Conservation (phyloP, 2,113 vertebrate species). For the Semnornis frantzii region DNA sequence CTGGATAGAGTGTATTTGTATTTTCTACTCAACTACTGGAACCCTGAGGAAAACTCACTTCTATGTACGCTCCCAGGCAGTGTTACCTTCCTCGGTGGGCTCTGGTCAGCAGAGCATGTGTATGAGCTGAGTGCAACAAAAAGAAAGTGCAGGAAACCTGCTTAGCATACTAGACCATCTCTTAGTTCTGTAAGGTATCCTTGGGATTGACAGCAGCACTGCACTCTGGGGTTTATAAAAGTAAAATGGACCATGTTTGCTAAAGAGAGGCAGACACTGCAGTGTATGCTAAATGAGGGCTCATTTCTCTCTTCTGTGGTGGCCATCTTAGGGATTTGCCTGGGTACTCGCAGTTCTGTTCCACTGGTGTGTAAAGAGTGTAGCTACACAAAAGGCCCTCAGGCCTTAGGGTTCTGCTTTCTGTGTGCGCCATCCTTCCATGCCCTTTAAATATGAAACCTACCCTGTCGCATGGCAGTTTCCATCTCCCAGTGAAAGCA, state of each 20-base stretch:
- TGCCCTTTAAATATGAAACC: not conserved
- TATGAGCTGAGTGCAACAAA: not conserved
- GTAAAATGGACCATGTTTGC: not conserved
- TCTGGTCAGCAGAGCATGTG: not conserved
- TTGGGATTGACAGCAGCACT: not conserved
- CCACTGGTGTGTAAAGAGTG: not conserved
- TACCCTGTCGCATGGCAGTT: not conserved
- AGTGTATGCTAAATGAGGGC: not conserved
- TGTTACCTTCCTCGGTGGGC: not conserved
- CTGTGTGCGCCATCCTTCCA: fast-evolving
- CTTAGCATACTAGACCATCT: not conserved
- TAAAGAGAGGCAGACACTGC: not conserved
- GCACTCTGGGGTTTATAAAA: not conserved
- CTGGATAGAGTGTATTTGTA: not conserved
- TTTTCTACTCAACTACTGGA: not conserved
- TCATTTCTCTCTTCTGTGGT: not conserved
- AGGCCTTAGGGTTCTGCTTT: not conserved
- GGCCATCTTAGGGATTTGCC: not conserved
- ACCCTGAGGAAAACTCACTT: not conserved
- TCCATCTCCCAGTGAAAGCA: not conserved
- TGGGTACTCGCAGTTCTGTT: not conserved
- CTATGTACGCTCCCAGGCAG: not conserved
- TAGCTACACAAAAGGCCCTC: not conserved
- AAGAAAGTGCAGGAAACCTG: not conserved
- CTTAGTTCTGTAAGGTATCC: not conserved